These are phyloP conservation scores for Podarcis muralis DNA, from an alignment of 2,113 vertebrate species.

Conservation along the genomic window DNA sequence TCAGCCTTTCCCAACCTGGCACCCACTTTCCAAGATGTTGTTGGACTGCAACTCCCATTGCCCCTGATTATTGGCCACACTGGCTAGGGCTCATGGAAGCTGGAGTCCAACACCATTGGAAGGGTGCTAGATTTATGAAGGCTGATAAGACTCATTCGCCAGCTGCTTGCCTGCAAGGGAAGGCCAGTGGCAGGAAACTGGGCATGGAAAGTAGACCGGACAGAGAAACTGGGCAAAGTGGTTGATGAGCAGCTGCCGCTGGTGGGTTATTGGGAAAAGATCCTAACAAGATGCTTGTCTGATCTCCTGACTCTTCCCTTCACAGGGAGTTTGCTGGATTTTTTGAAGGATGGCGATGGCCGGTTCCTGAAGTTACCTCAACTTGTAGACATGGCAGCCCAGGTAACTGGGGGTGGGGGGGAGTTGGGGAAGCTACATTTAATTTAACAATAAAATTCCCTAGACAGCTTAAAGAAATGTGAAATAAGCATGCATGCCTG, in stretches of 20 bases:
- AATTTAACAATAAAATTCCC: neutral
- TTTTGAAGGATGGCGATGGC: slow-evolving; percentile 88
- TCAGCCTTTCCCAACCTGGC: neutral
- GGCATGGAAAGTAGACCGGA: neutral
- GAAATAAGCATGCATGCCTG: neutral
- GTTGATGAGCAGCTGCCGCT: neutral
- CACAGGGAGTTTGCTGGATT: slow-evolving; percentile 93
- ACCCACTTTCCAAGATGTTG: too few relatives aligned
- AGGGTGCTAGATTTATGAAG: neutral
- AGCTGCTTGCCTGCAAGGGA: neutral
- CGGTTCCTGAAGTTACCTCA: slow-evolving; percentile 88
- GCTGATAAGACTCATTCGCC: neutral
- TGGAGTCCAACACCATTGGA: neutral
- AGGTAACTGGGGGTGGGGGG: slow-evolving; percentile 74
- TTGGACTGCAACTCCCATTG: too few relatives aligned
- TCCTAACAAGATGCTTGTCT: neutral
- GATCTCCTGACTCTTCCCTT: slow-evolving; percentile 5
- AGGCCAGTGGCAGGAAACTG: neutral
- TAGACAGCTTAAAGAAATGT: too few relatives aligned
- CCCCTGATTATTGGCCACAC: neutral
- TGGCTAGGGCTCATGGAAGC: neutral
- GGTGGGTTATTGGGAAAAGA: too few relatives aligned
- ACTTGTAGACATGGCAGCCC: slow-evolving; percentile 95
- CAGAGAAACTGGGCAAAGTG: neutral
- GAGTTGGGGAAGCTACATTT: too few relatives aligned